These are phyloP conservation scores for Drosophila willistoni DNA, from an alignment of 1,140 invertebrate genomes.

Conservation along the genomic window DNA sequence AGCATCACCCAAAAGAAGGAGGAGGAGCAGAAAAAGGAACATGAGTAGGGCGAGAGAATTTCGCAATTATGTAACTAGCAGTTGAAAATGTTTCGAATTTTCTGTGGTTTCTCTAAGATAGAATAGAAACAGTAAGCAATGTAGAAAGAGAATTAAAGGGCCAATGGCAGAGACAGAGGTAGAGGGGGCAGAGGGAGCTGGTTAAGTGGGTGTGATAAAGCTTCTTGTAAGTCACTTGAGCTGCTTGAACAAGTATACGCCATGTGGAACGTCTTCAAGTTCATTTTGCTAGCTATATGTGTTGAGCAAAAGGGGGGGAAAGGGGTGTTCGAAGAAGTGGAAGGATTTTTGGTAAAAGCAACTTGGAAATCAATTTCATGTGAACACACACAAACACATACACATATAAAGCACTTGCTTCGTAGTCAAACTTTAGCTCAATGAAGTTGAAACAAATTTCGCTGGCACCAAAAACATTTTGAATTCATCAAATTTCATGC, in stretches of 20 bases:
- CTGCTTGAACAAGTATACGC: slow-evolving; percentile 70
- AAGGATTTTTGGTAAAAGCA: slow-evolving; percentile 23
- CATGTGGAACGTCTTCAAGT: slow-evolving; percentile 48
- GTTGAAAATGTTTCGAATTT: slow-evolving; percentile 77
- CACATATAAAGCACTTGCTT: neutral
- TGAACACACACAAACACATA: neutral
- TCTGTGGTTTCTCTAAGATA: slow-evolving; percentile 58
- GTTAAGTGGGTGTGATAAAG: slow-evolving; percentile 68
- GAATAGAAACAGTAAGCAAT: slow-evolving; percentile 16
- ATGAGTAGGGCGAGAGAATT: slow-evolving; percentile 24
- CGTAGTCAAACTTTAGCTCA: slow-evolving; percentile 4
- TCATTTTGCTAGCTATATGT: neutral
- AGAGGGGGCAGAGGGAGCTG: neutral
- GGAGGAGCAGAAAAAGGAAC: slow-evolving; percentile 11
- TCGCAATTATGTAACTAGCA: slow-evolving; percentile 77
- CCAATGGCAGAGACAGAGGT: neutral
- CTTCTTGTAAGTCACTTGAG: slow-evolving; percentile 64
- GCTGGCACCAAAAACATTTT: neutral
- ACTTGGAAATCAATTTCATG: slow-evolving; percentile 36
- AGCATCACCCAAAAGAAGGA: neutral
- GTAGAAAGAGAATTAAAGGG: slow-evolving; percentile 1
- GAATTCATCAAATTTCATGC: slow-evolving; percentile 6
- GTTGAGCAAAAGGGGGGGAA: neutral
- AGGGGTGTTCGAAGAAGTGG: slow-evolving; percentile 7
- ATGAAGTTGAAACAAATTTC: slow-evolving; percentile 10